Percentiles rank a stretch among this genome's conserved stretches.
Conservation (phyloP, 2,797 vertebrate species). For the Micromesistius poutassou region DNA sequence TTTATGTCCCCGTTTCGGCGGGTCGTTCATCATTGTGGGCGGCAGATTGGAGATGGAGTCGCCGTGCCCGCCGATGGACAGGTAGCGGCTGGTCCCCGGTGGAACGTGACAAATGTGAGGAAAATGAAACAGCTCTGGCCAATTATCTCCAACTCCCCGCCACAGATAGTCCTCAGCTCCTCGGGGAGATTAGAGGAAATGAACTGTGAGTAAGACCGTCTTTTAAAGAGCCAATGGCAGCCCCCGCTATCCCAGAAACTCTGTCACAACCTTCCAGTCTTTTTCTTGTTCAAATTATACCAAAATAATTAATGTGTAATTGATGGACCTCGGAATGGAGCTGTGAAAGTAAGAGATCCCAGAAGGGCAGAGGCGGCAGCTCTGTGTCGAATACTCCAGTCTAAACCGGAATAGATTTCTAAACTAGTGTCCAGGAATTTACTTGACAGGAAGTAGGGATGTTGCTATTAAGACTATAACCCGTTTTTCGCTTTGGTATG, state of each 20-base stretch:
- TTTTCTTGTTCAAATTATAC: not conserved
- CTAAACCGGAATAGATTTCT: not conserved
- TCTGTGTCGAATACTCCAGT: not conserved
- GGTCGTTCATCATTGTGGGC: slow-evolving; percentile 37
- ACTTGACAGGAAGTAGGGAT: not conserved
- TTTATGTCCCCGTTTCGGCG: slow-evolving; percentile 15
- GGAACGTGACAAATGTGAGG: slow-evolving; percentile 28
- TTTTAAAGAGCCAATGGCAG: not conserved
- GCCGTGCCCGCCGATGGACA: slow-evolving; percentile 12
- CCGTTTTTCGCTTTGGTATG: not conserved
- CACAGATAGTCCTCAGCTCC: slow-evolving; percentile 1
- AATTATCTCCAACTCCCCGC: slow-evolving; percentile 6
- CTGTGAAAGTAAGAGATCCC: not conserved
- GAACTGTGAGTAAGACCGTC: slow-evolving; percentile 1
- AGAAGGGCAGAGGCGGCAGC: not conserved
- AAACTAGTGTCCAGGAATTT: not conserved
- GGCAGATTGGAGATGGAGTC: slow-evolving; percentile 22
- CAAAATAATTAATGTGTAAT: not conserved
- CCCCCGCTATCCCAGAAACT: not conserved
- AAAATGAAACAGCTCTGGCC: slow-evolving; percentile 40
- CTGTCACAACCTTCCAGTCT: not conserved
- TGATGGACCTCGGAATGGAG: not conserved
- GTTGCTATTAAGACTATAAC: not conserved
- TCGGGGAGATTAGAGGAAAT: slow-evolving; percentile 31
- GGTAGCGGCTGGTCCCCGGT: slow-evolving; percentile 25